Evolutionary conservation across 2,888 invertebrate species (phyloP).

Genomic region (Salpingus planirostris): DNA sequence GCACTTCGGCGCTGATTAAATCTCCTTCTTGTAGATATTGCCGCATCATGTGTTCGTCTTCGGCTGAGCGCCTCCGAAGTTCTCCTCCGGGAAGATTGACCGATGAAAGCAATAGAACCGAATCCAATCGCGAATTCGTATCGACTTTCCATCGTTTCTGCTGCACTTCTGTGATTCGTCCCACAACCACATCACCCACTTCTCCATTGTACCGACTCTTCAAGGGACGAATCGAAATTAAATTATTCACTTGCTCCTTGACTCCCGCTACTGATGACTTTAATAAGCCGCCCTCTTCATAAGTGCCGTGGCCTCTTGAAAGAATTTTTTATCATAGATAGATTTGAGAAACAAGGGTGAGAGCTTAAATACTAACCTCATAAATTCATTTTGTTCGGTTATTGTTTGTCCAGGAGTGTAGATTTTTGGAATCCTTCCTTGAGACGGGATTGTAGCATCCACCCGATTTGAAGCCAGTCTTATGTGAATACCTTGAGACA

Average conservation of each 20-base stretch:
- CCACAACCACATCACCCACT: constrained; percentile 95
- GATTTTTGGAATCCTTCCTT: constrained; percentile 47
- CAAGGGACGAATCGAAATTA: constrained; percentile 84
- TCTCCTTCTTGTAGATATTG: constrained; percentile 91
- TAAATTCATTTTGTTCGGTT: constrained; percentile 70
- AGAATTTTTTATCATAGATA: constrained; percentile 2
- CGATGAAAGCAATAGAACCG: constrained; percentile 78
- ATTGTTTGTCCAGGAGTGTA: constrained; percentile 86
- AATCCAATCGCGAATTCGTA: constrained; percentile 83
- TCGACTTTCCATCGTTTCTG: constrained; percentile 93
- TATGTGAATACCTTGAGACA: constrained; percentile 47
- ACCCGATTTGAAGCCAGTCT: constrained; percentile 57
- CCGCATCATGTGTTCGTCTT: constrained; percentile 98
- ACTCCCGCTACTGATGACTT: constrained; percentile 92
- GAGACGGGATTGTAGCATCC: constrained; percentile 47
- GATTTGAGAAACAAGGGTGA: constrained; percentile 2
- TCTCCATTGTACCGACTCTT: constrained; percentile 89
- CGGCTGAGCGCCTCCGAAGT: constrained; percentile 80
- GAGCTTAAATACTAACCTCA: constrained; percentile 53
- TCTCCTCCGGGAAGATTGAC: constrained; percentile 98
- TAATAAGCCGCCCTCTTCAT: constrained; percentile 71
- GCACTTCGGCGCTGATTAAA: constrained; percentile 95
- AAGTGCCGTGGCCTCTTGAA: constrained; percentile 91
- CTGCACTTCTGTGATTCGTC: constrained; percentile 88
- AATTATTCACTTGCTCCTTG: constrained; percentile 88